phyloP scores from a whole-genome alignment of 2,888 invertebrate species.

The Acleris laterana region DNA sequence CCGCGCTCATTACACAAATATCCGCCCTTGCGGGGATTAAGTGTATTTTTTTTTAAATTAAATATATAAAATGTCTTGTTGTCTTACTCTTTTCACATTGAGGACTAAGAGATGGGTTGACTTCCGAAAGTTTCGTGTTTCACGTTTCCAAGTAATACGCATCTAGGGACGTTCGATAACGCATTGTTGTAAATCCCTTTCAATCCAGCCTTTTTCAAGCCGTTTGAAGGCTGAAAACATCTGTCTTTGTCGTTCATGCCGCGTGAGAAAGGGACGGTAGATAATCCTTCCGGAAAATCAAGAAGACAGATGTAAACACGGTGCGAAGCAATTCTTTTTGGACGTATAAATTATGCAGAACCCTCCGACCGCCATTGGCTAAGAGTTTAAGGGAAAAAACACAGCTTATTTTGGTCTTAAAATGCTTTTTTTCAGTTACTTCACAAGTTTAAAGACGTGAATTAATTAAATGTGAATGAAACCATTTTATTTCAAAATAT shows the following conservation, averaged over 20 bases:
- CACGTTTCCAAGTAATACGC: constrained; percentile 1
- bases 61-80: no score
- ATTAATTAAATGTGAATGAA: no score
- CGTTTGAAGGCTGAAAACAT: constrained; percentile 38
- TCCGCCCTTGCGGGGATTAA: no score
- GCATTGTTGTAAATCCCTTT: constrained; percentile 29
- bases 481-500: no score
- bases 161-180: constrained; percentile 24
- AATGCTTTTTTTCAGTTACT: no score
- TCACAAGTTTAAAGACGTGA: no score
- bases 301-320: constrained; percentile 63
- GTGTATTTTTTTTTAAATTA: no score
- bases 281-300: constrained; percentile 67
- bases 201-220: constrained; percentile 36
- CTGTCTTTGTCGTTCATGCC: constrained; percentile 45
- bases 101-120: no score
- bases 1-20: no score
- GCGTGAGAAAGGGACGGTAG: constrained; percentile 49
- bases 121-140: no score
- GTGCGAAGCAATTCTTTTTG: constrained; percentile 60
- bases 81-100: no score
- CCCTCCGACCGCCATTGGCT: constrained; percentile 53
- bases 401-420: no score
- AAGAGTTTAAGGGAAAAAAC: background rate
- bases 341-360: constrained; percentile 70